Percentiles rank a stretch among this genome's conserved stretches.
Conservation (phyloP, 2,113 vertebrate species). For the Romanogobio albipinnatus region DNA sequence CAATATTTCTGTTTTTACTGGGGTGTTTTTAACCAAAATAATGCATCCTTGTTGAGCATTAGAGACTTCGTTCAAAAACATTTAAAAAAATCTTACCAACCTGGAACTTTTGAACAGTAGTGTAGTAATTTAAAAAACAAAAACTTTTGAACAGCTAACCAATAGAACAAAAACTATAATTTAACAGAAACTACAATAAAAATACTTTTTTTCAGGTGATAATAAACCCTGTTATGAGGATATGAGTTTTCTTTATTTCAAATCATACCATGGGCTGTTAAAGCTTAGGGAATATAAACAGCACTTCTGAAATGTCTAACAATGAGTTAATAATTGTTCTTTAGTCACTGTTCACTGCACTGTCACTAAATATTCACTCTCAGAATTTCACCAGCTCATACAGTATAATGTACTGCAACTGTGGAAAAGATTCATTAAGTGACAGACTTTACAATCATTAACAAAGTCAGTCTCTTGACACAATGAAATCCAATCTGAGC, state of each 20-base stretch:
- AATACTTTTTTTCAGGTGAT: too few relatives aligned
- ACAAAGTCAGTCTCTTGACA: neutral
- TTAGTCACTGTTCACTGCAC: neutral
- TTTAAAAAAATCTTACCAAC: too few relatives aligned
- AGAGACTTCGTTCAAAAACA: too few relatives aligned
- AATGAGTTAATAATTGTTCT: slow-evolving; percentile 24
- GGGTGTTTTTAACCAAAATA: too few relatives aligned
- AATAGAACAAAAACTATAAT: neutral
- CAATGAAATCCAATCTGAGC: neutral
- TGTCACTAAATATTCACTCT: slow-evolving; percentile 26
- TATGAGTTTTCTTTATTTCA: neutral
- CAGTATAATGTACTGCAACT: neutral
- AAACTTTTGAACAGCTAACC: neutral
- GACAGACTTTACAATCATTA: slow-evolving; percentile 21
- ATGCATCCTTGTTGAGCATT: too few relatives aligned
- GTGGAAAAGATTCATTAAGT: neutral
- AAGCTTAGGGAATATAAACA: neutral
- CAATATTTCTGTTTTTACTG: too few relatives aligned
- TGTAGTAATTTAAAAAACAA: neutral
- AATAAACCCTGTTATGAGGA: neutral
- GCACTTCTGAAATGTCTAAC: neutral
- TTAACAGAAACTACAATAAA: too few relatives aligned
- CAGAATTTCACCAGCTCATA: neutral
- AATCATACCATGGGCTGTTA: neutral
- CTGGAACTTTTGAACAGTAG: neutral